These are phyloP conservation scores for Myanophis thanlyinensis DNA, from an alignment of 2,113 vertebrate species.

Conservation along the genomic window DNA sequence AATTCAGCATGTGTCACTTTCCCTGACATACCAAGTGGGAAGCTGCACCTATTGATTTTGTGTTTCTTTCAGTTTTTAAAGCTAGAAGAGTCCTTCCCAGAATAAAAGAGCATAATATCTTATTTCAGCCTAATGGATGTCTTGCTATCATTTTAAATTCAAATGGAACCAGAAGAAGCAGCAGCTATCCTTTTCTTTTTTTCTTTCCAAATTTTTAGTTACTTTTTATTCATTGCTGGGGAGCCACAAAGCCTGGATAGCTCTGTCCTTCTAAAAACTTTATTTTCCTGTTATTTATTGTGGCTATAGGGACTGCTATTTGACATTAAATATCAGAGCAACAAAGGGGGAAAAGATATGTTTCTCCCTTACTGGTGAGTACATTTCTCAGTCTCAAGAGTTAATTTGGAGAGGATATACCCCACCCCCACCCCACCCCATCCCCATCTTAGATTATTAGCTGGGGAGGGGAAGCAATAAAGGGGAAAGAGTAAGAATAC, in stretches of 20 bases:
- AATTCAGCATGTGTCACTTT: background rate
- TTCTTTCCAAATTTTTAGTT: background rate
- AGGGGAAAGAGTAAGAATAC: background rate
- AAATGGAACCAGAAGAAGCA: background rate
- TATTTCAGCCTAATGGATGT: background rate
- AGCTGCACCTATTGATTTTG: background rate
- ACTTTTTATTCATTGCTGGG: background rate
- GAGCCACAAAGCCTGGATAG: background rate
- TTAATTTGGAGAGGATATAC: background rate
- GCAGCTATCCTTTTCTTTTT: background rate
- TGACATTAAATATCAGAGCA: background rate
- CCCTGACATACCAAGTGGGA: background rate
- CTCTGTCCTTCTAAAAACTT: background rate
- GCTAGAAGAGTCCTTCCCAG: background rate
- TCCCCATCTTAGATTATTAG: background rate
- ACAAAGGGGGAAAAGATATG: background rate
- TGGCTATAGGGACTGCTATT: background rate
- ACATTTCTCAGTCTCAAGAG: background rate
- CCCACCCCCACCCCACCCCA: too few relatives aligned
- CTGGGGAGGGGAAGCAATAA: background rate
- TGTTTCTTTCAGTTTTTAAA: background rate
- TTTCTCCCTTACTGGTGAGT: background rate
- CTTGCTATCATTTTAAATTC: background rate
- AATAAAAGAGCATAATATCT: background rate
- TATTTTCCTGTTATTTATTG: background rate